Evolutionary conservation across 2,113 vertebrate species (phyloP), one percentile per base, ranked within the genome.

Genomic region (Gobiocypris rarus): DNA sequence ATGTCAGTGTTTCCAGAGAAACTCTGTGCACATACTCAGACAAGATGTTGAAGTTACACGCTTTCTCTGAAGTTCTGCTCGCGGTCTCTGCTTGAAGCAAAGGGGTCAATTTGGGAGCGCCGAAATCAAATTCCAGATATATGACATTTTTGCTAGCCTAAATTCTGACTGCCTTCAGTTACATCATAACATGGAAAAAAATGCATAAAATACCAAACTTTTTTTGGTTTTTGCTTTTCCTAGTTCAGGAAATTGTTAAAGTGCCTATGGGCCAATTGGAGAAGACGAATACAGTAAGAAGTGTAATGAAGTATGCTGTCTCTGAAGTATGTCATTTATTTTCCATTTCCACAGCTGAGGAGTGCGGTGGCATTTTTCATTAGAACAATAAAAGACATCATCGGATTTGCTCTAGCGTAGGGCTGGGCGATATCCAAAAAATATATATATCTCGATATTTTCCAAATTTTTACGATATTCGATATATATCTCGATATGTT

Each of bases 321-420:
- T 58, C 75, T 77, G 31, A 77, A 77, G 76, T 78, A 78, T 78
- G 38, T 26, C 38, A 78, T 78, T 78, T 78, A 78, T 78, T 78
- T 78, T 78, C 38, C 56, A 78, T 78, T 78, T 78, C 76, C 54
- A 43, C 75, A 61, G 56, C 2, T 61, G 56, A 61, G 13, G 22
- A 63, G 38, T 3, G 10, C 34, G 7, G 14, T 26, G 38, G 9
- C 52, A 43, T 63, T 48, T 81, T 81, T 13, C 78, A 50, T 10
- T 78, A 67, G 59, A 81, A 34, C 43, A 50, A 65, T 52, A 34
- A 81, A 81, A 63, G 1, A 50, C 58, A 63, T 63, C 4, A 26
- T 48, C 2, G 17, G 17, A 67, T 52, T 67, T 81, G 78, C 78
- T 50, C 75, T 24, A 19, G 7, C 26, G 3, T 15, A n/a, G n/a